Conservation (phyloP, 2,888 invertebrate species). For the Micropterix aruncella region DNA sequence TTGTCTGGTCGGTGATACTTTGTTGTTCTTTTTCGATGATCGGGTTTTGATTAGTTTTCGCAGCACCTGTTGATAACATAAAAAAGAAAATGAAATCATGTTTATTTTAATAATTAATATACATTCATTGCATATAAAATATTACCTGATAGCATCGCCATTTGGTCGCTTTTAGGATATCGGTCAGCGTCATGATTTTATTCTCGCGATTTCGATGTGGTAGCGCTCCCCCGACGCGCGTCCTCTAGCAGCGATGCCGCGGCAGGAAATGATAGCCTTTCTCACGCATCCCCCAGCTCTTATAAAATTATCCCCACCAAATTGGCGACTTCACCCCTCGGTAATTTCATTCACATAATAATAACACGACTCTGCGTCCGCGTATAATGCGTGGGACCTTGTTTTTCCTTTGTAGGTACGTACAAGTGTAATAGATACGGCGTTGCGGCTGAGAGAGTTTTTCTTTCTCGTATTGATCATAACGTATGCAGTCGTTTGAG, state of each 20-base stretch:
- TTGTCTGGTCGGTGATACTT: conserved; percentile 26
- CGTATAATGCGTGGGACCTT: too few relatives aligned
- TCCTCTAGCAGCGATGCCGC: too few relatives aligned
- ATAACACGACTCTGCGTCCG: neutral
- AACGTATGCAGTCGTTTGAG: too few relatives aligned
- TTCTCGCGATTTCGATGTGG: neutral
- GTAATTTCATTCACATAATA: neutral
- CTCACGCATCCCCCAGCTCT: neutral
- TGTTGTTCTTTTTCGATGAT: conserved; percentile 15
- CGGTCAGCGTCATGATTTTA: neutral
- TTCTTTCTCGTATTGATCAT: too few relatives aligned
- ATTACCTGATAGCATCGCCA: neutral
- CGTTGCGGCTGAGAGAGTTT: too few relatives aligned
- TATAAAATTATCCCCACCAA: neutral
- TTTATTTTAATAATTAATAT: neutral
- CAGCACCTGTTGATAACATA: neutral
- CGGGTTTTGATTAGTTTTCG: neutral
- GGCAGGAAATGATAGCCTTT: neutral
- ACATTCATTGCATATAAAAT: too few relatives aligned
- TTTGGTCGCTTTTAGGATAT: neutral
- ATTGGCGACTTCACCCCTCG: neutral
- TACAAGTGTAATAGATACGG: too few relatives aligned
- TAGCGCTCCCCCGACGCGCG: too few relatives aligned
- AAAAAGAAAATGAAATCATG: neutral
- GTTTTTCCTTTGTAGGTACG: too few relatives aligned